Evolutionary conservation across 2,113 vertebrate genomes (phyloP).

Genomic region (Mustela nigripes): DNA sequence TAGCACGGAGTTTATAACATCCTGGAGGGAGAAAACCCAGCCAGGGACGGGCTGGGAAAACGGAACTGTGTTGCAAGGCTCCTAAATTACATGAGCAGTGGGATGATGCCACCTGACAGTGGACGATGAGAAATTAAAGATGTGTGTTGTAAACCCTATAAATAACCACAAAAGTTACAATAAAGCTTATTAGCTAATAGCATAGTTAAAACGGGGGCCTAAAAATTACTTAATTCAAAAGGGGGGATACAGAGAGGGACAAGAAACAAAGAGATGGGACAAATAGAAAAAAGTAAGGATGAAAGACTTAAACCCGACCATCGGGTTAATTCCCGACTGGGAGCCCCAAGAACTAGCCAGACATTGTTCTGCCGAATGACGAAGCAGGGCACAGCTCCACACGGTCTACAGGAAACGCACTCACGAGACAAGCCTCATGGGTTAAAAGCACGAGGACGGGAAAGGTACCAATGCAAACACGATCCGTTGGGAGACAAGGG

Average conservation of each 20-base stretch:
- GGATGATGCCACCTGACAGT: fast-evolving
- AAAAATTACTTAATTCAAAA: not conserved
- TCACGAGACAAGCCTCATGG: fast-evolving
- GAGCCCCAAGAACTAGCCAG: not conserved
- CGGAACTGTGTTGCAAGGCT: fast-evolving
- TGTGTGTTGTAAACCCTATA: not conserved
- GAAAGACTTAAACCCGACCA: no score
- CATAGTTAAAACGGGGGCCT: not conserved
- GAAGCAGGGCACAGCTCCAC: fast-evolving
- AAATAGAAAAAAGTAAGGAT: not conserved
- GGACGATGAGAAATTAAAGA: not conserved
- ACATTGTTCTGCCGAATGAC: not conserved
- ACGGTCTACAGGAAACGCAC: not conserved
- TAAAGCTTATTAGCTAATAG: not conserved
- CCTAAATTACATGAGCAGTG: fast-evolving
- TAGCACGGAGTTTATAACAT: not conserved
- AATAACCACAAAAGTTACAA: not conserved
- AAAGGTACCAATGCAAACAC: not conserved
- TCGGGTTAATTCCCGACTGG: no score
- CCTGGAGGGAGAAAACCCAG: not conserved
- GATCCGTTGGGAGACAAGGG: no score
- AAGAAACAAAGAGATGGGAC: not conserved
- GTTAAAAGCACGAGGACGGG: not conserved
- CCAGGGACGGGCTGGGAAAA: fast-evolving
- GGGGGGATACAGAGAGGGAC: not conserved